phyloP scores from a whole-genome alignment of 2,113 vertebrate genomes.

The Glaucidium brasilianum region DNA sequence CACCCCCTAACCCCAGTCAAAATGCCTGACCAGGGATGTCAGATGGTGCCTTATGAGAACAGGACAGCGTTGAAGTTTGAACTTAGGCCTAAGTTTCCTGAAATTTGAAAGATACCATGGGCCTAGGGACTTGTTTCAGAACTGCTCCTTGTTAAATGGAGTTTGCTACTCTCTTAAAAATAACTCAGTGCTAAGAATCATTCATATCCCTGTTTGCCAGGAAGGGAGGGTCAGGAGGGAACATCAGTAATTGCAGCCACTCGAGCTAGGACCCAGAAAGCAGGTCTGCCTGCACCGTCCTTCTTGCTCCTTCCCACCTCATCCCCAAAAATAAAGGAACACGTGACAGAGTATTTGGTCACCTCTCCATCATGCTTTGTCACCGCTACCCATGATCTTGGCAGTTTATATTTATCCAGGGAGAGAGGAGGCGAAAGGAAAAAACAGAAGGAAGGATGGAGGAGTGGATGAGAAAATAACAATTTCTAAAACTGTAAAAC shows the following conservation, averaged over 20 bases:
- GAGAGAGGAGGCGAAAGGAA: not conserved
- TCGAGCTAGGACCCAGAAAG: not conserved
- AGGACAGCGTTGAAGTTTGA: not conserved
- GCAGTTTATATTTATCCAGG: not conserved
- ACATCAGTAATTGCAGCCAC: not conserved
- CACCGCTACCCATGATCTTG: not conserved
- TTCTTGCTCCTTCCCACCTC: not conserved
- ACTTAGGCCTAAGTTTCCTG: not conserved
- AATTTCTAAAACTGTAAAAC: not conserved
- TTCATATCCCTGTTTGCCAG: not conserved
- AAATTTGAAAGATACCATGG: not conserved
- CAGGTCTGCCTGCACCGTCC: not conserved
- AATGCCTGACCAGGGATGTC: not conserved
- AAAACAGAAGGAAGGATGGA: not conserved
- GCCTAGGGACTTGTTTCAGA: not conserved
- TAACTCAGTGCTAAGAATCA: not conserved
- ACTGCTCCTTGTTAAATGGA: not conserved
- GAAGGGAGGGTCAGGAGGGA: not conserved
- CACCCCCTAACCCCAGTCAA: not conserved
- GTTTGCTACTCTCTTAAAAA: not conserved
- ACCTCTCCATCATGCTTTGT: not conserved
- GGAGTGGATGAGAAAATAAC: constrained; percentile 10
- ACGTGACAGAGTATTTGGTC: not conserved
- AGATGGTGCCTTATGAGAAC: not conserved
- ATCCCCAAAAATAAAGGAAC: not conserved